Evolutionary conservation across 1,140 invertebrate genomes (phyloP).

Genomic region (Lepeophtheirus salmonis): DNA sequence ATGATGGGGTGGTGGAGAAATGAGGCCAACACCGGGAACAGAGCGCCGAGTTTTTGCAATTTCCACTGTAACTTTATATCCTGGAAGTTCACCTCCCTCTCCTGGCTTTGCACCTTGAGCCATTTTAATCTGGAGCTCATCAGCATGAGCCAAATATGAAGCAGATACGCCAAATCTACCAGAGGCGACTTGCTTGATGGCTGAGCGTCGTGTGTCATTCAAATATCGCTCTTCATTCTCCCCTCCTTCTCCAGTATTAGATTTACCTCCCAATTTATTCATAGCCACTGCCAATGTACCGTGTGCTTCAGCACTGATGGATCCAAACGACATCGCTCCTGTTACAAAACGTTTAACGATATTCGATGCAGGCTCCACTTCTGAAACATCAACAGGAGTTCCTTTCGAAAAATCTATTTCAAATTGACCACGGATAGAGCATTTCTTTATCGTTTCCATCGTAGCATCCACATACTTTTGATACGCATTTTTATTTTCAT

Average conservation of each 20-base stretch:
- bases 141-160: constrained; percentile 84
- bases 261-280: constrained; percentile 87
- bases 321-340: constrained; percentile 84
- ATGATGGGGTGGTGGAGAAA: constrained; percentile 95
- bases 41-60: constrained; percentile 89
- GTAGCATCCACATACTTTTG: constrained; percentile 69
- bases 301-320: constrained; percentile 82
- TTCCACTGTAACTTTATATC: constrained; percentile 48
- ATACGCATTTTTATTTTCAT: constrained; percentile 62
- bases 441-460: constrained; percentile 62
- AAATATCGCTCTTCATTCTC: constrained; percentile 72
- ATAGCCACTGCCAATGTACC: constrained; percentile 84
- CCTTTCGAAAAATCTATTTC: constrained; percentile 53
- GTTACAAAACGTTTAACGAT: constrained; percentile 81
- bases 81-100: constrained; percentile 81
- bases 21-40: constrained; percentile 88
- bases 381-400: constrained; percentile 69
- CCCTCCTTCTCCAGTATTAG: constrained; percentile 87
- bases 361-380: constrained; percentile 53
- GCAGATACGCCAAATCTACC: constrained; percentile 95
- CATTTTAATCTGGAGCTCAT: constrained; percentile 95
- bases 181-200: constrained; percentile 66
- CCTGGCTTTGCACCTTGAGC: constrained; percentile 94
- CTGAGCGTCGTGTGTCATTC: constrained; percentile 52
- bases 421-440: constrained; percentile 78